Evolutionary conservation across 2,888 invertebrate species (phyloP).

Genomic region (Parascotia fuliginaria): DNA sequence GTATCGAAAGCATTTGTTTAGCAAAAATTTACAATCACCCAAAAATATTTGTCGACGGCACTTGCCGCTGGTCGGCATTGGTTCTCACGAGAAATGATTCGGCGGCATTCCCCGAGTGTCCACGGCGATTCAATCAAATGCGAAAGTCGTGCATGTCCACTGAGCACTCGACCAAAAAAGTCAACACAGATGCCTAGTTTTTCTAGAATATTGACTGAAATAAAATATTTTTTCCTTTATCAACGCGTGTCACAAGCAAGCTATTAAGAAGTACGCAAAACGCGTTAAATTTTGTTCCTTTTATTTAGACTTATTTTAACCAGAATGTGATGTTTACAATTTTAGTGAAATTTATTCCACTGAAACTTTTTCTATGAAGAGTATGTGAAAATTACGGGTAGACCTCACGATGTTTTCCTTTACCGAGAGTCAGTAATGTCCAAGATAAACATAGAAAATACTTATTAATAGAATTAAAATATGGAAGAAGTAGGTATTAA

Average conservation of each 20-base stretch:
- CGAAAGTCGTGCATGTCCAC: conserved; percentile 83
- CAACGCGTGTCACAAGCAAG: conserved; percentile 20
- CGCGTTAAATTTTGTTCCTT: not conserved
- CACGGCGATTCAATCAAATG: conserved; percentile 74
- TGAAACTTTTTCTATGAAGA: no score
- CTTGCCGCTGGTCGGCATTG: conserved; percentile 64
- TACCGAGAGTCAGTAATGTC: no score
- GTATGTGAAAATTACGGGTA: no score
- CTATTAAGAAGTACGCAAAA: conserved; percentile 14
- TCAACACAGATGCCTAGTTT: conserved; percentile 67
- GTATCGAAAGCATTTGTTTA: conserved; percentile 79
- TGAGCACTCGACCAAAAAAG: conserved; percentile 75
- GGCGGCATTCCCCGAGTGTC: conserved; percentile 76
- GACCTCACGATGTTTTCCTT: no score
- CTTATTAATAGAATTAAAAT: no score
- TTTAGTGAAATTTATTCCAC: no score
- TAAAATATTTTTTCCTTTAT: conserved; percentile 39
- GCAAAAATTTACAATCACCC: conserved; percentile 79
- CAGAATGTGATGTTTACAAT: not conserved
- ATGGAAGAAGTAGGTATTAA: no score
- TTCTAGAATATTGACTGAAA: conserved; percentile 59
- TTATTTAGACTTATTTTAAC: not conserved
- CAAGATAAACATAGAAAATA: no score
- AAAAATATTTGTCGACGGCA: conserved; percentile 70
- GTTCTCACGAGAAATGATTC: conserved; percentile 83